Percentiles rank a stretch among this genome's conserved stretches.
Conservation (phyloP, 2,888 invertebrate genomes). For the Pyrochroa serraticornis region DNA sequence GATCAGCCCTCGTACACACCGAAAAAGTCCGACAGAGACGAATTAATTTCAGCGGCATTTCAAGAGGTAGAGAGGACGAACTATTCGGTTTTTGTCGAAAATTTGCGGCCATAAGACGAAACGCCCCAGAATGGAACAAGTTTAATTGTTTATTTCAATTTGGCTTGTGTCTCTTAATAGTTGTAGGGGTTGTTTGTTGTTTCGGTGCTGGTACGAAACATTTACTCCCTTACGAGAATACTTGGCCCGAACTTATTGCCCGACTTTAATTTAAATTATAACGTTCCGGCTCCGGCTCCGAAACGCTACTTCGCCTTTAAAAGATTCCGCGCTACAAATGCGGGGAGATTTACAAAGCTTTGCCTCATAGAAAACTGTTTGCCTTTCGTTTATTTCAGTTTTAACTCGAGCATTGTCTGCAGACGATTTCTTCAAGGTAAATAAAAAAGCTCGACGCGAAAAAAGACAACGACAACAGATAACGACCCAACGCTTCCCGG, state of each 20-base stretch:
- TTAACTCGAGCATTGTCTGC: neutral
- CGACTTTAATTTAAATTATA: conserved; percentile 51
- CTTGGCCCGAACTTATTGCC: conserved; percentile 47
- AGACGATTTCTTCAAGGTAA: neutral
- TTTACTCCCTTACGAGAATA: conserved; percentile 49
- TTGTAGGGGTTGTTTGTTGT: conserved; percentile 47
- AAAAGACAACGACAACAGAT: no score
- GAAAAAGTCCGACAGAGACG: no score
- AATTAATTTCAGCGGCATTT: no score
- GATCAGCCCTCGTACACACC: no score
- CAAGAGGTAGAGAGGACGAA: no score
- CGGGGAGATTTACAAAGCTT: conserved; percentile 29
- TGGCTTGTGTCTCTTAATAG: conserved; percentile 48
- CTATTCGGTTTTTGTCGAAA: no score
- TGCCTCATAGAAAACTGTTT: conserved; percentile 23
- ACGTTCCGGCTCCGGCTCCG: conserved; percentile 29
- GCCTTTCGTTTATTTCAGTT: conserved; percentile 16
- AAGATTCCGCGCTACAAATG: conserved; percentile 33
- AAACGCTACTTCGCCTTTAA: conserved; percentile 33
- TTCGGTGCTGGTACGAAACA: conserved; percentile 44
- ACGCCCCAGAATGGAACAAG: conserved; percentile 38
- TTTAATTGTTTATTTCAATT: conserved; percentile 51
- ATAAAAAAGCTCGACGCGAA: no score
- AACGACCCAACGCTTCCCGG: no score
- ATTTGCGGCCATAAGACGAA: neutral